Evolutionary conservation across 2,888 invertebrate species (phyloP).

Genomic region (Fragum whitleyi): DNA sequence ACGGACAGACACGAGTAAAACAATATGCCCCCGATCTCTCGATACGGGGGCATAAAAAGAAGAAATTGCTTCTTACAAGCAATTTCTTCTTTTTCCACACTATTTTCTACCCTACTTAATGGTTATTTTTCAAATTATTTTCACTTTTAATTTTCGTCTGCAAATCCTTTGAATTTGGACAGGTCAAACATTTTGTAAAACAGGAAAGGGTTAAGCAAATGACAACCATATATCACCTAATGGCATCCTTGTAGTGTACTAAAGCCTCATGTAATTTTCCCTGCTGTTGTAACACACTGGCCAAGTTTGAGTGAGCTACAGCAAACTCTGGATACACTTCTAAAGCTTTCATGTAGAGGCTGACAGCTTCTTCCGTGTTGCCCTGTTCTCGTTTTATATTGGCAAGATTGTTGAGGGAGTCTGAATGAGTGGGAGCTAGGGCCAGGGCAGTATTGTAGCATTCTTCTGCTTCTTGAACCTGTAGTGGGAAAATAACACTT

Average conservation of each 20-base stretch:
- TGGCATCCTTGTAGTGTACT: constrained; percentile 98
- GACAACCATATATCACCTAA: constrained; percentile 86
- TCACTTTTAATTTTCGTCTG: too few species aligned
- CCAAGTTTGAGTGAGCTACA: constrained; percentile 99
- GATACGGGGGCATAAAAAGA: too few species aligned
- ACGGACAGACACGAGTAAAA: too few species aligned
- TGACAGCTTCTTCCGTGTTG: constrained; percentile 96
- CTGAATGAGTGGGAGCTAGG: constrained; percentile 98
- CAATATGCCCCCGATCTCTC: too few species aligned
- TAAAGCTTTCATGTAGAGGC: constrained; percentile 93
- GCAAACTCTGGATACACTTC: constrained; percentile 98
- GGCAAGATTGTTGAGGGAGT: constrained; percentile 98
- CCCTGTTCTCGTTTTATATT: constrained; percentile 99
- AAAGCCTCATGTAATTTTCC: constrained; percentile 98
- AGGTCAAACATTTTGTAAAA: too few species aligned
- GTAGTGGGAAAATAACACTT: not conserved
- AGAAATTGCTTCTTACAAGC: too few species aligned
- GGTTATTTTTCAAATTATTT: too few species aligned
- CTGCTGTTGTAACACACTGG: constrained; percentile 99
- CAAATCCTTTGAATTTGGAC: too few species aligned
- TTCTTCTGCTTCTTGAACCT: constrained; percentile 96
- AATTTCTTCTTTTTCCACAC: too few species aligned
- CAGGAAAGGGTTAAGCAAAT: too few species aligned
- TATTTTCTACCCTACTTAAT: too few species aligned
- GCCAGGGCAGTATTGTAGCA: constrained; percentile 98